Evolutionary conservation across 2,888 invertebrate genomes (phyloP), one percentile per base, ranked within the genome.

Genomic region (Cerceris rybyensis): DNA sequence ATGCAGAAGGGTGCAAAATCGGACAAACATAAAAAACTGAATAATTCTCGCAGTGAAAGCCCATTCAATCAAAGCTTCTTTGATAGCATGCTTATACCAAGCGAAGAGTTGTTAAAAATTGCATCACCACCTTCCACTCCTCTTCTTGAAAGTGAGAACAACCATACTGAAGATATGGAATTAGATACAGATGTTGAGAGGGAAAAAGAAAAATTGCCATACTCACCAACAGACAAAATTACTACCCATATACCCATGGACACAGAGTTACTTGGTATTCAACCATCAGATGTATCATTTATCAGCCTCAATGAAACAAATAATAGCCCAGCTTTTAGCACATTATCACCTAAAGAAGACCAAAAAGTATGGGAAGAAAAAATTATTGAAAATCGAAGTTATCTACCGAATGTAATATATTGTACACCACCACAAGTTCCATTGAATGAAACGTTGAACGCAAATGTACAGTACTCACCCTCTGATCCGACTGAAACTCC

Each of bases 161-260:
- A 74, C 66, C 84, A 84, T 43, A 78, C 81, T 0, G 92, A 92
- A 43, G 92, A 92, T 41, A 92, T 92, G 92, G 92, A 92, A 13
- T 67, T 92, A 13, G 92, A 92, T 42, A 91, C 91, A 0, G 92
- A 92, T 52, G 82, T 91, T 7, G 92, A 92, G 60, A 75, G 87
- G 0, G 90, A 90, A 39, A 90, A 89, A 68, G 89, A 89, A 39
- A 86, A 79, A 41, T 78, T 88, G 6, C 91, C 92, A 0, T 92
- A 92, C 65, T 92, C 92, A 1, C 92, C 92, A 0, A 90, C 90
- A 0, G 91, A 92, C 54, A 90, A 89, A 54, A 77, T 90, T 5
- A 85, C 86, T 11, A 64, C 61, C 2, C 63, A 81, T 60, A 78
- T 87, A 59, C 77, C 86, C n/a, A 74, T 87, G 4, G 89, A 89